Base-by-base conservation (phyloP, 2,113 vertebrate species). In the Paratilapia polleni region DNA sequence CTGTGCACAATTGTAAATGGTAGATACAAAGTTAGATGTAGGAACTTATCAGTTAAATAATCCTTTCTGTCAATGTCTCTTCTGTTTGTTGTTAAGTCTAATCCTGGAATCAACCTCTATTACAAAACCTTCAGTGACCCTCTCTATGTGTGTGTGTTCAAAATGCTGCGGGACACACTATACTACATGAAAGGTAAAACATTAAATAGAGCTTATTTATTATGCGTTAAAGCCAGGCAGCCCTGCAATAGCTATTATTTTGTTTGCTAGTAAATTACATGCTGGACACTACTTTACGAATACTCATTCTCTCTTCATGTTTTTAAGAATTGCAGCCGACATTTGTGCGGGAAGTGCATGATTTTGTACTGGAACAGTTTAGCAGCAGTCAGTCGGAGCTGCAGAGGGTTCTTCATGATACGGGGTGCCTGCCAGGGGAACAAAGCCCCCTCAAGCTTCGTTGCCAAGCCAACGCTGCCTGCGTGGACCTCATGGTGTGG, bases 401-500 rank as follows among this genome's bases (percentile, higher is more conserved):
- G 76, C 98, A 99, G 96, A 97, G 97, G 88, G 96, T 98, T 59
- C 96, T 99, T 11, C 97, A 98, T 3, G 97, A 99, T 1, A 91
- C 96, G 0, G 97, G 97, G 64, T 96, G 96, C 24, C 87, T 97
- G 90, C 96, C 96, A 61, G 95, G 93, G 6, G 97, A 98, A 19
- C 95, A 97, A 87, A 98, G 96, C 85, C 97, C 97, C 7, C 93
- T 99, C 73, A 99, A 98, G 80, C 95, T 99, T 14, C 97, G 98
- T 66, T 99, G 98, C 92, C 98, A 99, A 93, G 98, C 98, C 63
- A 99, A 97, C 17, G 98, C 98, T 2, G 98, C 98, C 87, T 99
- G 98, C 0, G 98, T 99, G 91, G 98, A 99, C 94, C 97, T 99
- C 87, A 98, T 99, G 98, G 98, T 99, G 91, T 99, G 98, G 98